phyloP scores from a whole-genome alignment of 2,888 invertebrate species.

The Eueremaeus valkanovi region DNA sequence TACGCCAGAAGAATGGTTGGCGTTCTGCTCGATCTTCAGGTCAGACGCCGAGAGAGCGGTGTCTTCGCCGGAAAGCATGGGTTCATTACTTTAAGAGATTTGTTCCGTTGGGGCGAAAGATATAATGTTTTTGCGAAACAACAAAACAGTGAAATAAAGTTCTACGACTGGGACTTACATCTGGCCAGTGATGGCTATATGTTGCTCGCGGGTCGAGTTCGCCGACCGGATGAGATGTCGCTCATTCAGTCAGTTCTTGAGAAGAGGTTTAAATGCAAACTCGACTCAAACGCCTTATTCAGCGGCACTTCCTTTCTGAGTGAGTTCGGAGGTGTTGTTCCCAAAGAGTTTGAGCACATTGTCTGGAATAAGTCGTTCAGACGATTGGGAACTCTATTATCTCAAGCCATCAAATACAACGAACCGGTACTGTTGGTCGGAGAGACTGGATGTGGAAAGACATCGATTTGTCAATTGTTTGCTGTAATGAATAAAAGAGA shows the following conservation, averaged over 20 bases:
- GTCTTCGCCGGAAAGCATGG: constrained; percentile 84
- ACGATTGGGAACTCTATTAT: constrained; percentile 60
- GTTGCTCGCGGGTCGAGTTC: constrained; percentile 84
- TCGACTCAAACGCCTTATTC: constrained; percentile 68
- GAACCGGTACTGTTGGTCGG: constrained; percentile 95
- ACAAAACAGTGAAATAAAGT: constrained; percentile 58
- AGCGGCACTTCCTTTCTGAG: constrained; percentile 48
- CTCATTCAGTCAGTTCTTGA: constrained; percentile 70
- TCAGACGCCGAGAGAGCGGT: constrained; percentile 72
- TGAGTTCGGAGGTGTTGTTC: constrained; percentile 20
- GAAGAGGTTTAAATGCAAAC: constrained; percentile 67
- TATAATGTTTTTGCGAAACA: constrained; percentile 68
- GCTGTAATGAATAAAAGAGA: constrained; percentile 65
- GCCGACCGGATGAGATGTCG: constrained; percentile 72
- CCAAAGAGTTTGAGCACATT: constrained; percentile 65
- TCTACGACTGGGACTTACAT: constrained; percentile 95
- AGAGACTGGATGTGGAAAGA: constrained; percentile 92
- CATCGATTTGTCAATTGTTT: constrained; percentile 85
- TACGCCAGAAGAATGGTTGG: constrained; percentile 85
- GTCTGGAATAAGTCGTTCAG: constrained; percentile 95
- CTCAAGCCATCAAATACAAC: constrained; percentile 75
- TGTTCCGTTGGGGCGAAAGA: constrained; percentile 93
- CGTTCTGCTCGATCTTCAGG: constrained; percentile 83
- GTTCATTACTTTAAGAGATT: constrained; percentile 87
- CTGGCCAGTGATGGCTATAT: constrained; percentile 94